Conservation (phyloP, 2,888 invertebrate species). For the Drosophila siamana region DNA sequence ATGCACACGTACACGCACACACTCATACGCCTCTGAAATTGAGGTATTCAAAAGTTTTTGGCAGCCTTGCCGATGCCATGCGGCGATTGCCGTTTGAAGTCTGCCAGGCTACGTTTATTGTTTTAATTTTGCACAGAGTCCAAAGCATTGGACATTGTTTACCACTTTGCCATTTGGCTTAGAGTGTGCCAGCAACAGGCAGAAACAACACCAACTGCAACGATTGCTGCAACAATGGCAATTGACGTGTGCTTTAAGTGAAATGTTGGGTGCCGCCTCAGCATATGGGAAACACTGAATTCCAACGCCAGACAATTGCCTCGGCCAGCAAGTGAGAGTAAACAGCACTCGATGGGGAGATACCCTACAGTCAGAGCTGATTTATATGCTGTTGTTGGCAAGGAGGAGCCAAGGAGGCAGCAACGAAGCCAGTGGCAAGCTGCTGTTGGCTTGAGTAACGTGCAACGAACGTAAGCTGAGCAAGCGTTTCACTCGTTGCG, state of each 20-base stretch:
- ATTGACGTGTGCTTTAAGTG: constrained; percentile 48
- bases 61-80: constrained; percentile 42
- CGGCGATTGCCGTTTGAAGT: constrained; percentile 42
- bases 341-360: no score
- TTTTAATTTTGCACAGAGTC: constrained; percentile 73
- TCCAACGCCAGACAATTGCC: constrained; percentile 14
- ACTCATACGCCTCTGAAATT: constrained; percentile 34
- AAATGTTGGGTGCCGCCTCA: constrained; percentile 40
- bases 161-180: constrained; percentile 75
- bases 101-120: constrained; percentile 65
- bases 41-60: constrained; percentile 75
- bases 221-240: constrained; percentile 30
- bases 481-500: background rate
- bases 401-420: no score
- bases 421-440: background rate
- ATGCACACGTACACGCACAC: constrained; percentile 2
- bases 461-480: background rate
- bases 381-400: background rate
- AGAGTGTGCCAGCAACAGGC: constrained; percentile 44
- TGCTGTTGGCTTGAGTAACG: no score
- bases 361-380: background rate
- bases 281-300: constrained; percentile 32
- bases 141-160: constrained; percentile 71
- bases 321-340: background rate
- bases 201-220: constrained; percentile 15